phyloP scores from a whole-genome alignment of 1,140 invertebrate genomes.

The Anastrepha ludens region DNA sequence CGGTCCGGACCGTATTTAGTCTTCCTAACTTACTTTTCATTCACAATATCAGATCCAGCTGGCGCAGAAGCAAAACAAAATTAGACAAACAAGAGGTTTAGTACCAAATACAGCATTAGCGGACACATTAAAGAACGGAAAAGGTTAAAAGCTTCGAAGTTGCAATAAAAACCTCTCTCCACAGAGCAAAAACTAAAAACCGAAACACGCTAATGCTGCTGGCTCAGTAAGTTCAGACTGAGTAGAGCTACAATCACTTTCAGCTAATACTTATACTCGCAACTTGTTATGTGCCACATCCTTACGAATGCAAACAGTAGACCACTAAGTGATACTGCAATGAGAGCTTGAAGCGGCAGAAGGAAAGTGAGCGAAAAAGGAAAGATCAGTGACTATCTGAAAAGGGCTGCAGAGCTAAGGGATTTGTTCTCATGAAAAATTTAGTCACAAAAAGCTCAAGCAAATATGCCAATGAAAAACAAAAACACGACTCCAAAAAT shows the following conservation, averaged over 20 bases:
- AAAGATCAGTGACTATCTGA: background rate
- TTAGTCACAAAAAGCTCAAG: too few species aligned
- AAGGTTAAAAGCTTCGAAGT: conserved; percentile 34
- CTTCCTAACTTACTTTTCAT: too few species aligned
- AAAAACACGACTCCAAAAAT: background rate
- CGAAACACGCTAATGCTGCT: background rate
- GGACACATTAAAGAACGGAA: conserved; percentile 16
- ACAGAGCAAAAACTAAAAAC: background rate
- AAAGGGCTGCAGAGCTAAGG: background rate
- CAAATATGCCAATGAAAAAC: background rate
- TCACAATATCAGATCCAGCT: background rate
- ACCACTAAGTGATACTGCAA: background rate
- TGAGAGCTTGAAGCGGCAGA: background rate
- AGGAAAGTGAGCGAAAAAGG: background rate
- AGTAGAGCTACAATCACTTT: background rate
- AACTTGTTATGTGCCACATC: background rate
- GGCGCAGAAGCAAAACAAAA: too few species aligned
- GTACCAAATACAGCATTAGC: conserved; percentile 5
- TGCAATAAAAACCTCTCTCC: background rate
- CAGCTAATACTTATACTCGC: background rate
- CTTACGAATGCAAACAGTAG: background rate
- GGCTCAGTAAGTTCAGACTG: background rate
- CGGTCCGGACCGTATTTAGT: too few species aligned
- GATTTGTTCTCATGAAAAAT: background rate
- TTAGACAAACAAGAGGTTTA: background rate